Conservation (phyloP, 2,888 invertebrate genomes). For the Enchytraeus crypticus region DNA sequence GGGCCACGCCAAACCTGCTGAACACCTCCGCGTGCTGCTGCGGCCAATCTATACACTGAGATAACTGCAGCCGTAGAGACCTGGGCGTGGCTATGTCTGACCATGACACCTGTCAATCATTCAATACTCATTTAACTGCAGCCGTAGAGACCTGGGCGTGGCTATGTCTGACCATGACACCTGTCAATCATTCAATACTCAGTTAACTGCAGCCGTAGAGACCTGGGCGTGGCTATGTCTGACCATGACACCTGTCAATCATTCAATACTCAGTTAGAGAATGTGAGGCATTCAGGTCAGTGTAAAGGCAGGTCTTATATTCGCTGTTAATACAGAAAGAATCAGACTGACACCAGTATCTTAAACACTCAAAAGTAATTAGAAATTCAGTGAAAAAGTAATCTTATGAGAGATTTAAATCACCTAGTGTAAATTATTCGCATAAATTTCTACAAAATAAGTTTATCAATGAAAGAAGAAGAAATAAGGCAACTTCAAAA, state of each 20-base stretch:
- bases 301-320: too few relatives aligned
- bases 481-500: too few relatives aligned
- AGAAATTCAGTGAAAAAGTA: too few relatives aligned
- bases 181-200: background rate
- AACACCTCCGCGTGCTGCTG: background rate
- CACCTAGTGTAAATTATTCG: too few relatives aligned
- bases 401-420: too few relatives aligned
- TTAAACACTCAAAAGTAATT: too few relatives aligned
- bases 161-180: background rate
- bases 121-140: background rate
- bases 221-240: background rate
- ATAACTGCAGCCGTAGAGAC: background rate
- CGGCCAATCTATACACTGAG: background rate
- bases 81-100: background rate
- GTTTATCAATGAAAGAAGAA: too few relatives aligned
- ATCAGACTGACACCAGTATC: too few relatives aligned
- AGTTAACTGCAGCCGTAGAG: background rate
- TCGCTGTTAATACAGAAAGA: too few relatives aligned
- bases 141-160: background rate
- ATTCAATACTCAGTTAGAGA: background rate
- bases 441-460: too few relatives aligned
- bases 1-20: background rate
- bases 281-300: too few relatives aligned
- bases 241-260: background rate
- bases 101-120: background rate